Evolutionary conservation across 2,888 invertebrate genomes (phyloP).

Genomic region (Drosophila stalkeri): DNA sequence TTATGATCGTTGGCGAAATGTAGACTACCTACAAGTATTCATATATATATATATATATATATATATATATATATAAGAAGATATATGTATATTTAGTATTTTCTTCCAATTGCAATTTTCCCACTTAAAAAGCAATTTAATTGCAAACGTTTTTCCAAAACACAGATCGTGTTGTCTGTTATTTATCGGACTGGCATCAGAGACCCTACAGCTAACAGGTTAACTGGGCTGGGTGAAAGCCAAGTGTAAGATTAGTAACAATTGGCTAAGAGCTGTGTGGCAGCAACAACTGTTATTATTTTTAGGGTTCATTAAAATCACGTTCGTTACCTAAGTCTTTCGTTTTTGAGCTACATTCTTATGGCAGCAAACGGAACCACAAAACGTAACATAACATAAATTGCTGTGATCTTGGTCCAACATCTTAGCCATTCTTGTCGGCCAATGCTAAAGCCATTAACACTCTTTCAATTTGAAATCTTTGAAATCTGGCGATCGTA

Average conservation of each 20-base stretch:
- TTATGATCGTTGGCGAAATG: constrained; percentile 9
- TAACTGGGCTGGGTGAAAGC: neutral
- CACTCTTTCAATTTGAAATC: constrained; percentile 18
- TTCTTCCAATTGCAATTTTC: constrained; percentile 6
- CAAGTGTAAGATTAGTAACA: neutral
- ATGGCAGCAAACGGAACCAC: constrained; percentile 7
- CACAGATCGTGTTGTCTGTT: neutral
- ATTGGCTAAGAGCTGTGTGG: neutral
- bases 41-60: neutral
- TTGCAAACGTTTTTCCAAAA: constrained; percentile 14
- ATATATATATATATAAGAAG: neutral
- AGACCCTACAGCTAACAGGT: constrained; percentile 5
- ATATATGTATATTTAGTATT: neutral
- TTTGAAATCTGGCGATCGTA: constrained; percentile 31
- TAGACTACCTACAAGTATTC: constrained; percentile 12
- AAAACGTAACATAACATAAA: constrained; percentile 19
- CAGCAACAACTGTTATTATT: neutral
- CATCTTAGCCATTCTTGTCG: constrained; percentile 39
- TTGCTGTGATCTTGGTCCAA: constrained; percentile 65
- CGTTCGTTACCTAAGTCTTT: constrained; percentile 66
- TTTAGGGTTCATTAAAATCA: neutral
- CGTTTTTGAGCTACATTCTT: constrained; percentile 24
- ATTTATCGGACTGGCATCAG: constrained; percentile 7
- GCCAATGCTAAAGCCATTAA: constrained; percentile 65
- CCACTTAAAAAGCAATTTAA: constrained; percentile 18